A percentile compares a stretch with the other conserved stretches of the same genome.
Conservation (phyloP, 2,888 invertebrate genomes). For the Brachylomia viminalis region DNA sequence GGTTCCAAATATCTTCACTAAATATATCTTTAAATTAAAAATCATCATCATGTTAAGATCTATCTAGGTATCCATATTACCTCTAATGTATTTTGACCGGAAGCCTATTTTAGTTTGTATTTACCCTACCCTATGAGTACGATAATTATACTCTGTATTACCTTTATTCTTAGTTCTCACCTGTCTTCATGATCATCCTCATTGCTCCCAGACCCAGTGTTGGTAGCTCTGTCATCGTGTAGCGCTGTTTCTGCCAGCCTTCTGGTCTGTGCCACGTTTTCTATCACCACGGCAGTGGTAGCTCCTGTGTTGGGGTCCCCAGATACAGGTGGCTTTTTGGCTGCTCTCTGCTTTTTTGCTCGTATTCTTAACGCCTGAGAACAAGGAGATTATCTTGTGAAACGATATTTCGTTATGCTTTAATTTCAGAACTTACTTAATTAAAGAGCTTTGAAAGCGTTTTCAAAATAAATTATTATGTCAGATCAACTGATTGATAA, state of each 20-base stretch:
- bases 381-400: neutral
- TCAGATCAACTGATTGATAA: neutral
- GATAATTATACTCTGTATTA: neutral
- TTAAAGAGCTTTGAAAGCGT: neutral
- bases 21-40: neutral
- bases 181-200: constrained; percentile 86
- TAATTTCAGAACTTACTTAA: neutral
- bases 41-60: neutral
- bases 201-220: constrained; percentile 92
- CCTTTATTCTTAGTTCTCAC: constrained; percentile 61
- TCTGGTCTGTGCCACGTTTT: constrained; percentile 96
- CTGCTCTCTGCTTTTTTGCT: constrained; percentile 95
- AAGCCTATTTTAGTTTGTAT: neutral
- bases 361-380: constrained; percentile 95
- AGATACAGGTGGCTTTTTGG: constrained; percentile 94
- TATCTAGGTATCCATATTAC: neutral
- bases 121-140: too few relatives aligned
- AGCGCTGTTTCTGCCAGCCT: constrained; percentile 95
- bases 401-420: neutral
- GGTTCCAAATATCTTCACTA: neutral
- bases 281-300: constrained; percentile 95
- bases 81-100: neutral
- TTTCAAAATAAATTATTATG: neutral
- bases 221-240: constrained; percentile 95
- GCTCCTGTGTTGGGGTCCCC: constrained; percentile 93